Base-by-base conservation (phyloP, 2,888 invertebrate genomes). In the Sarcophaga variegata region DNA sequence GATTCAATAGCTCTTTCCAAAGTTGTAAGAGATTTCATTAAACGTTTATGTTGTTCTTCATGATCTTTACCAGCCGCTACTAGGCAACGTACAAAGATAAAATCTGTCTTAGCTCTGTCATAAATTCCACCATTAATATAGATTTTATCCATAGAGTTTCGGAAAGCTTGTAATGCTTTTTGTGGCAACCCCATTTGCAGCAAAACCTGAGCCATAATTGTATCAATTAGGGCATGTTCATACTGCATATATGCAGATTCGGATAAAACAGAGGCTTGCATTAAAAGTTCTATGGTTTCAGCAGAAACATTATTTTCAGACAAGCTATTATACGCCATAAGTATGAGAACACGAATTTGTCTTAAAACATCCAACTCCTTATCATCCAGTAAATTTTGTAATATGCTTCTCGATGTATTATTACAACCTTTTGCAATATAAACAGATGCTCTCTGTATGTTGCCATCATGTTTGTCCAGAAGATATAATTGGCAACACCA, bases 61-160 rank as follows among this genome's bases (percentile, higher is more conserved):
- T 89, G 88, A 75, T 88, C 85, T 27, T 88, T 87, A 11, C 89
- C 95, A 54, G 95, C 95, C 0, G 97, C 97, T 64, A 97, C 94
- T 45, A 96, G 94, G 92, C 97, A 97, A 91, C 97, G 97, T 0
- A 96, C 96, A 90, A 97, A 96, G 17, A 97, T 94, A 83, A 97
- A 94, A 90, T 96, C 92, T 0, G 95, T 96, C 93, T 97, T 95
- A 2, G 96, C 97, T 90, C 96, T 95, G 92, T 98, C 98, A 90
- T 96, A 97, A 27, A 95, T 94, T 20, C 97, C 96, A 2, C 98
- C 98, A 91, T 98, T 97, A 0, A 97, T 96, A 92, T 97, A 95
- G 71, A 97, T 95, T 49, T 95, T 94, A 10, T 96, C 95, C 90
- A 97, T 94, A 80, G 96, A 95, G 92, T 95, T 95, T 88, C 96